A percentile compares a stretch with the other conserved stretches of the same genome.
phyloP scores from a whole-genome alignment of 2,113 vertebrate species.

The Pollimyrus isidori region DNA sequence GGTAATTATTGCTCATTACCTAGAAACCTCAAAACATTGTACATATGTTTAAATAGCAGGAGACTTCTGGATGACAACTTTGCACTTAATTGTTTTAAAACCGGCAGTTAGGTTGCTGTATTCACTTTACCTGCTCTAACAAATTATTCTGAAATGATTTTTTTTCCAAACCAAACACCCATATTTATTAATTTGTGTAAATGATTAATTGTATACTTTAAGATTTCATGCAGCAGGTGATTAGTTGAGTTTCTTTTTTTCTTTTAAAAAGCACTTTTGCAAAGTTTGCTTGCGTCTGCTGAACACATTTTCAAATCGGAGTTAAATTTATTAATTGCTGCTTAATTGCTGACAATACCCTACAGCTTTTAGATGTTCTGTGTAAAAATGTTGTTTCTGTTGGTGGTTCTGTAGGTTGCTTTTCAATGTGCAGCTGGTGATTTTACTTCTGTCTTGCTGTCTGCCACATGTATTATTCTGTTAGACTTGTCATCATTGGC shows the following conservation, averaged over 20 bases:
- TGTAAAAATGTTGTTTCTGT: neutral
- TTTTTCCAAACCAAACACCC: neutral
- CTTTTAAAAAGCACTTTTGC: neutral
- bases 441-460: neutral
- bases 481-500: neutral
- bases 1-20: neutral
- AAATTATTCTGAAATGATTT: neutral
- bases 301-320: neutral
- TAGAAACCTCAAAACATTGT: neutral
- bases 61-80: neutral
- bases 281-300: neutral
- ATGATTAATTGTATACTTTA: neutral
- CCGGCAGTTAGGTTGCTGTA: neutral
- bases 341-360: neutral
- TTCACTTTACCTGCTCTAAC: neutral
- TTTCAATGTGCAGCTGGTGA: neutral
- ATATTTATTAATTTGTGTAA: neutral
- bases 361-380: neutral
- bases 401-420: neutral
- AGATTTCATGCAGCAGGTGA: neutral
- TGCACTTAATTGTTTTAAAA: neutral
- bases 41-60: neutral
- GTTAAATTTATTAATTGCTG: neutral
- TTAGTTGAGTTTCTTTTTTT: neutral
- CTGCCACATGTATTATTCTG: neutral